phyloP scores from a whole-genome alignment of 2,888 invertebrate genomes.

The Malacosoma neustria region DNA sequence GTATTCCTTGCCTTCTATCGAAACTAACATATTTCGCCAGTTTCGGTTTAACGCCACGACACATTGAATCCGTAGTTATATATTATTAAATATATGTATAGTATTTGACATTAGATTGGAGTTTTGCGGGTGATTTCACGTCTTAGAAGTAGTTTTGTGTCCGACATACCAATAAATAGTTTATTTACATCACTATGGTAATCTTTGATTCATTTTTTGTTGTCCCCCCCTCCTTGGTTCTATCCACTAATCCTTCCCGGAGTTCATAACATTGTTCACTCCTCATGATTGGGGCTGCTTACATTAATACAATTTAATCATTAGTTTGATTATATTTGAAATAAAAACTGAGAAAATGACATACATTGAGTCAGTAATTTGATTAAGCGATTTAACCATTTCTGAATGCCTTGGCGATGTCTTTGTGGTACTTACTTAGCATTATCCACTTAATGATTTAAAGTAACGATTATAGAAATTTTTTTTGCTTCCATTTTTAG shows the following conservation, averaged over 20 bases:
- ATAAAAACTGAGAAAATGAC: no score
- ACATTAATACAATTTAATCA: no score
- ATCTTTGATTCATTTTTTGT: constrained; percentile 40
- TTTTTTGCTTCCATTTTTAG: no score
- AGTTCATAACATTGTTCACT: no score
- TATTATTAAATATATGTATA: constrained; percentile 47
- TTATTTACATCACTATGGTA: constrained; percentile 55
- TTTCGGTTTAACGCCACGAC: constrained; percentile 36
- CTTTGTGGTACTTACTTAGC: no score
- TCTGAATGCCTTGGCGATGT: no score
- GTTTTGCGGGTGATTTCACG: constrained; percentile 13
- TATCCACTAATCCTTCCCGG: constrained; percentile 38
- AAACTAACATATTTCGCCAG: constrained; percentile 15
- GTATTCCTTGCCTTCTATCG: constrained; percentile 54
- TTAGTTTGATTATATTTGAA: no score
- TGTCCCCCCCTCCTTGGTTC: constrained; percentile 36
- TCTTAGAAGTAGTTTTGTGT: constrained; percentile 62
- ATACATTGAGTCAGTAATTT: no score
- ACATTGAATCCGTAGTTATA: constrained; percentile 36
- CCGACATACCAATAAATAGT: constrained; percentile 65
- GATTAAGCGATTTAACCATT: no score
- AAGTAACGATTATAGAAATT: no score
- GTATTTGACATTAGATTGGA: constrained; percentile 32
- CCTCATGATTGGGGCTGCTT: no score
- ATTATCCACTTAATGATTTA: no score